These are phyloP conservation scores for Benthosema pterotum DNA, from an alignment of 2,797 vertebrate species.

Conservation along the genomic window DNA sequence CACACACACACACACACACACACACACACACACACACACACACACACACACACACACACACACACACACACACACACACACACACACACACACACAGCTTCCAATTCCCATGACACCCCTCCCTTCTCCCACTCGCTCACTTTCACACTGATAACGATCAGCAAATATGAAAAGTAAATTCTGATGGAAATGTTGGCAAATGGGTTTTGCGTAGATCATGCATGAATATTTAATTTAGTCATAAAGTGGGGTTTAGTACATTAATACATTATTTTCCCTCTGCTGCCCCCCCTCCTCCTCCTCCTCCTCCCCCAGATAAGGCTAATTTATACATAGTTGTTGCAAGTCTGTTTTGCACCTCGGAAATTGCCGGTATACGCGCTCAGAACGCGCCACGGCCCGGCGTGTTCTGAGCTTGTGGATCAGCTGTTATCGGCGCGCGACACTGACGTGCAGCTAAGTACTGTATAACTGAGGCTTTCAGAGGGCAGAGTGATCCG, in stretches of 20 bases:
- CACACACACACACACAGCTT: not conserved
- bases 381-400: too few species aligned
- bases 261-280: conserved; percentile 63
- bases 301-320: conserved; percentile 59
- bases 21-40: not conserved
- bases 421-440: too few species aligned
- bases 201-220: conserved; percentile 76
- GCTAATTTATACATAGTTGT: too few species aligned
- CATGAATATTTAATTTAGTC: conserved; percentile 83
- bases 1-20: not conserved
- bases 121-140: conserved; percentile 22
- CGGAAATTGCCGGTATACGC: too few species aligned
- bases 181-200: conserved; percentile 79
- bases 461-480: too few species aligned
- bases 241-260: conserved; percentile 76
- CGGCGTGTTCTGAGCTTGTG: too few species aligned
- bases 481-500: conserved; percentile 35
- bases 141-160: conserved; percentile 71
- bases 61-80: not conserved
- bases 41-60: not conserved
- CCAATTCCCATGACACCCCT: conserved; percentile 23
- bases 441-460: too few species aligned
- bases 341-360: too few species aligned
- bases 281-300: conserved; percentile 29
- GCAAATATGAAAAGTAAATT: conserved; percentile 83